phyloP scores from a whole-genome alignment of 1,140 invertebrate species.

The Scaptomyza pallida region DNA sequence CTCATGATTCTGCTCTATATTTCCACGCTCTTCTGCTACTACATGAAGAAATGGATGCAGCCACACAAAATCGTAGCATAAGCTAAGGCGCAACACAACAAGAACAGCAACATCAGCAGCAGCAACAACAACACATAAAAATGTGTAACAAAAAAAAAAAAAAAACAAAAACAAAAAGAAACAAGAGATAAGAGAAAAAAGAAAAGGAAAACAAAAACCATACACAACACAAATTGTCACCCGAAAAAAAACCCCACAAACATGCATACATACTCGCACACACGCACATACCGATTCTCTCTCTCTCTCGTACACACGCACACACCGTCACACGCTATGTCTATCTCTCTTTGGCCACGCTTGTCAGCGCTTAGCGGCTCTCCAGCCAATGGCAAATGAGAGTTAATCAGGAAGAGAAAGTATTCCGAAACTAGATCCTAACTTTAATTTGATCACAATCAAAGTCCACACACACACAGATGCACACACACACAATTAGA shows the following conservation, averaged over 20 bases:
- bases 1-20: slow-evolving; percentile 95
- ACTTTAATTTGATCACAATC: neutral
- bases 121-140: slow-evolving; percentile 22
- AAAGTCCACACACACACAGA: slow-evolving; percentile 16
- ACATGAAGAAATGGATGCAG: slow-evolving; percentile 95
- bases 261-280: slow-evolving; percentile 23
- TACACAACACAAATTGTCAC: slow-evolving; percentile 71
- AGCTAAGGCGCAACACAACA: slow-evolving; percentile 42
- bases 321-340: slow-evolving; percentile 42
- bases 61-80: slow-evolving; percentile 92
- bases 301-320: slow-evolving; percentile 24
- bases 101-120: slow-evolving; percentile 12
- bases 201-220: slow-evolving; percentile 71
- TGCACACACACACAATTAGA: too few species aligned
- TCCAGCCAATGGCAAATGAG: slow-evolving; percentile 26
- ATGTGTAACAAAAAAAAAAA: too few species aligned
- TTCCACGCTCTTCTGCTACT: slow-evolving; percentile 94
- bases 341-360: slow-evolving; percentile 42
- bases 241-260: slow-evolving; percentile 25
- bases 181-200: slow-evolving; percentile 9
- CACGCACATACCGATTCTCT: slow-evolving; percentile 17
- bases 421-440: neutral
- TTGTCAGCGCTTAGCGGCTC: slow-evolving; percentile 34
- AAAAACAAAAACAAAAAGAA: slow-evolving; percentile 20
- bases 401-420: slow-evolving; percentile 10